Base-by-base conservation (phyloP, 2,888 invertebrate genomes). In the Agrochola circellaris region DNA sequence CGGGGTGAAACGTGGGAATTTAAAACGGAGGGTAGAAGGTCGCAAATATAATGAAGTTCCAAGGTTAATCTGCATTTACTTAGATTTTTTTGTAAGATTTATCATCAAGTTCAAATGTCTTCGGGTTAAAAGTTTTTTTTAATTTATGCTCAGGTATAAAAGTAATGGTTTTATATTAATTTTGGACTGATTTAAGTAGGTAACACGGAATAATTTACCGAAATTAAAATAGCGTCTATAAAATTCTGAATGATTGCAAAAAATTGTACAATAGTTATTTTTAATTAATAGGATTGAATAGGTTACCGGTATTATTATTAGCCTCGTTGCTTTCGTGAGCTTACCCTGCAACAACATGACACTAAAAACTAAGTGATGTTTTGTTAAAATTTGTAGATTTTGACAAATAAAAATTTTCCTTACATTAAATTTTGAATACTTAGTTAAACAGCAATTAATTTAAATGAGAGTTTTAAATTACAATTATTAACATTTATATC, bases 31-130 rank as follows among this genome's bases (percentile, higher is more conserved):
- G 94, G 93, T 90, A 88, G 8, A 23, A 51, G 91, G 88, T 92
- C 91, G 92, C 93, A 86, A 91, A 91, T 87, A 91, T 93, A 92
- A 87, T 91, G 89, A 90, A 76, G 76, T 64, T 86, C 89, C 89
- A 92, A 94, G 91, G 93, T 93, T 95, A 93, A 95, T 94, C 90
- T 93, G 92, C 90, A 92, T 94, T 92, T 81, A 82, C 45, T 69
- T 80, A 76, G 62, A 48, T 73, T 88, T 88, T 84, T 78, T 87
- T 86, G 38, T 71, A 73, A 67, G 76, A 83, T 83, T 85, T 81
- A 84, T 77, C 80, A 70, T 79, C 62, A 23, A 78, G 71, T 78
- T 82, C 73, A 79, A 87, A 78, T 82, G 62, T 75, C 77, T 88
- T 77, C 34, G 72, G 67, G 78, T 77, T 84, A 64, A 75, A 64